Evolutionary conservation across 2,113 vertebrate genomes (phyloP).

Genomic region (Petromus typicus): DNA sequence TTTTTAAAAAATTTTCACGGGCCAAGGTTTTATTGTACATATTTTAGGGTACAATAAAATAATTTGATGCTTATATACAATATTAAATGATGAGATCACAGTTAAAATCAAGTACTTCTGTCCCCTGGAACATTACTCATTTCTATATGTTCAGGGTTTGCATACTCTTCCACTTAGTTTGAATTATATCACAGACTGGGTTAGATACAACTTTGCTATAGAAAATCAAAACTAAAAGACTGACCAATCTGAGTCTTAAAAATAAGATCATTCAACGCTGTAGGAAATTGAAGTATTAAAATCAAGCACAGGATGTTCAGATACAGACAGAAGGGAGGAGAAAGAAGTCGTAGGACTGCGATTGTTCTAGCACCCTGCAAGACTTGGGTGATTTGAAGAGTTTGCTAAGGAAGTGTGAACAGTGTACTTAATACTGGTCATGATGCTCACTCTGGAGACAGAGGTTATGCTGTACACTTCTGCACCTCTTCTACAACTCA

Average conservation of each 20-base stretch:
- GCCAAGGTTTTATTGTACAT: not conserved
- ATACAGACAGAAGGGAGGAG: not conserved
- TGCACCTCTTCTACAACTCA: not conserved
- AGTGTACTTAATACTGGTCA: not conserved
- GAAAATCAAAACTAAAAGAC: not conserved
- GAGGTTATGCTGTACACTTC: not conserved
- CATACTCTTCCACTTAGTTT: not conserved
- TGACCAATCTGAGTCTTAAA: not conserved
- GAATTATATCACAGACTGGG: not conserved
- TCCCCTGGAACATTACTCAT: not conserved
- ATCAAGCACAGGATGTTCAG: not conserved
- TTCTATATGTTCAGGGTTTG: not conserved
- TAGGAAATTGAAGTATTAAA: not conserved
- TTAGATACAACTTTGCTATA: not conserved
- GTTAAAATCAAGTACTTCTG: not conserved
- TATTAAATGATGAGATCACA: not conserved
- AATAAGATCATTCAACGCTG: not conserved
- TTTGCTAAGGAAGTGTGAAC: not conserved
- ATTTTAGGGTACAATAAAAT: not conserved
- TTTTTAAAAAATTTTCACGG: not conserved
- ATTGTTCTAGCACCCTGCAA: not conserved
- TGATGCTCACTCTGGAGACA: not conserved
- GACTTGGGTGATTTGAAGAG: not conserved
- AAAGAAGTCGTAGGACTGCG: no score
- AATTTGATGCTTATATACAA: not conserved